phyloP scores from a whole-genome alignment of 30 jellyfish, hydroid and myxozoan species.

The Cassiopea andromeda region DNA sequence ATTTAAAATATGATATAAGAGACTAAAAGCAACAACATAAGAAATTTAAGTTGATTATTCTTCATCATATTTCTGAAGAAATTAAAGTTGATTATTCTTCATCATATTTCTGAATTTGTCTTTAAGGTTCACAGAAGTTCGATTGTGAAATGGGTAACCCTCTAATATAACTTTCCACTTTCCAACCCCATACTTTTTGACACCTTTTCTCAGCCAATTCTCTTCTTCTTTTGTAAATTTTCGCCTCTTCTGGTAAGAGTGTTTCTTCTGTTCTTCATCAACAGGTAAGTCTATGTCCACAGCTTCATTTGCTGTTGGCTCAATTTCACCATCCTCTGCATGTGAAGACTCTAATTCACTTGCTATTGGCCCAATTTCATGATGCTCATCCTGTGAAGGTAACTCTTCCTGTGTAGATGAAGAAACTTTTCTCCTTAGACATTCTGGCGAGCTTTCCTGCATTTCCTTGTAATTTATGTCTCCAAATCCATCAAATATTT shows the following conservation, averaged over 20 bases:
- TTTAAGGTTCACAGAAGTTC: slow-evolving; percentile 20
- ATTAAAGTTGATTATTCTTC: neutral
- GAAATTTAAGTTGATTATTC: neutral
- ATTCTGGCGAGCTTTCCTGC: too few species aligned
- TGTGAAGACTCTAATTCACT: too few species aligned
- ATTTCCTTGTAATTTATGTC: too few species aligned
- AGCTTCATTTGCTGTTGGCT: neutral
- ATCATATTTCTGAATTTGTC: slow-evolving; percentile 12
- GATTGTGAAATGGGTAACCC: neutral
- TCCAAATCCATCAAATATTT: too few species aligned
- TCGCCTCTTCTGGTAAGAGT: neutral
- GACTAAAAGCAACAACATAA: neutral
- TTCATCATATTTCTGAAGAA: neutral
- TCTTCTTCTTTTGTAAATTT: neutral
- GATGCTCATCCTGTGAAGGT: too few species aligned
- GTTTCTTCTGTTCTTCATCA: neutral
- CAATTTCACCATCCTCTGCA: neutral
- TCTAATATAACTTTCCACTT: slow-evolving; percentile 11
- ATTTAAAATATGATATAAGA: too few species aligned
- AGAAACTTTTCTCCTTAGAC: too few species aligned
- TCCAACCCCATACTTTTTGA: neutral
- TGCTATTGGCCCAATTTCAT: too few species aligned
- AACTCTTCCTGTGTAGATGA: too few species aligned
- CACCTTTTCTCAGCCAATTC: slow-evolving; percentile 14
- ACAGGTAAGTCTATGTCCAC: neutral